Base-by-base conservation (phyloP, 1,140 invertebrate species). In the Druon quercuslanigerum region DNA sequence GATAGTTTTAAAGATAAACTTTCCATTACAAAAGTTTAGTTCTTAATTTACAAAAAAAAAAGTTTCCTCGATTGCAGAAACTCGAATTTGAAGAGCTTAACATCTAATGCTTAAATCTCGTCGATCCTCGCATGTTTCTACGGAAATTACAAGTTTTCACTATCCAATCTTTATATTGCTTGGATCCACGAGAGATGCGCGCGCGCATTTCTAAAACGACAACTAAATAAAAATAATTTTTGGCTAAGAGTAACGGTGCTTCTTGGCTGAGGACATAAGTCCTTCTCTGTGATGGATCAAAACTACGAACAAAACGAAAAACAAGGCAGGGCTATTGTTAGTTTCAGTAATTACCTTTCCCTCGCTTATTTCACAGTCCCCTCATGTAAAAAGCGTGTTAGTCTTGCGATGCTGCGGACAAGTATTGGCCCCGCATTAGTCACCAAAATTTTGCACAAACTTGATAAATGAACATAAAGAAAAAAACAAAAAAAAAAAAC, bases 211-310 rank as follows among this genome's bases (percentile, higher is more conserved):
- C 60, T 84, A 82, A 81, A 85, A 85, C 81, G 82, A 88, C 11
- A 86, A 85, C 86, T 90, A 90, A 87, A 87, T 91, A 91, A 91
- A 90, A 87, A 85, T 90, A 91, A 90, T 91, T 91, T 91, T 91
- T 91, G 90, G 89, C 89, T 90, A 91, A 89, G 85, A 88, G 80
- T 88, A 90, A 90, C 88, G 85, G 84, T 88, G 87, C 84, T 84
- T 81, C 79, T 72, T 79, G 80, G 76, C 79, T 25, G 74, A 76
- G 78, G 51, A 50, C 51, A 50, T 75, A 71, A 72, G 71, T 79
- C 74, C 16, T 33, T 72, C 8, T 66, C 75, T 81, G 71, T 82
- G 78, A 77, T 77, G 73, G 76, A 81, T 50, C 7, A 73, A 54
- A 72, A 74, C 76, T 79, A 78, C 80, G 51, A 77, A 80, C 79